Percentiles rank a stretch among this genome's conserved stretches.
phyloP scores from a whole-genome alignment of 1,140 invertebrate genomes.

The Drepana arcuata region DNA sequence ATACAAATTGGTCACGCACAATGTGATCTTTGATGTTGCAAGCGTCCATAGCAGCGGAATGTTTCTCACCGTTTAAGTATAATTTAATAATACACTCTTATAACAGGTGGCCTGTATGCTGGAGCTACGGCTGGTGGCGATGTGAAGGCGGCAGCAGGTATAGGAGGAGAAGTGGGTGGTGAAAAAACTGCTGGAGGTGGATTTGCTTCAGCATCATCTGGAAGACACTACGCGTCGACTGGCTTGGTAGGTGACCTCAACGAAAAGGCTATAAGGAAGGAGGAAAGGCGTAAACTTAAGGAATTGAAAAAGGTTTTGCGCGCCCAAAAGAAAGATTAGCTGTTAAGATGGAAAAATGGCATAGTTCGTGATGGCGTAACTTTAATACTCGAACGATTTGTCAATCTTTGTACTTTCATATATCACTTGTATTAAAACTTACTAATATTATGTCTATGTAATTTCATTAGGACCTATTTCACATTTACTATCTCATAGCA shows the following conservation, averaged over 20 bases:
- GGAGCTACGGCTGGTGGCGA: slow-evolving; percentile 63
- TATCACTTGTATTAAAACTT: background rate
- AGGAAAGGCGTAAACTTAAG: slow-evolving; percentile 35
- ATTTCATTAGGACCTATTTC: too few species aligned
- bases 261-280: slow-evolving; percentile 28
- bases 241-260: slow-evolving; percentile 51
- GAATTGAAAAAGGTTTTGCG: slow-evolving; percentile 24
- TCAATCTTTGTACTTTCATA: background rate
- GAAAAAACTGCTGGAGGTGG: slow-evolving; percentile 36
- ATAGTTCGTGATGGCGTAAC: background rate
- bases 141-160: slow-evolving; percentile 52
- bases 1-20: too few species aligned
- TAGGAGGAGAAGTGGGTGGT: slow-evolving; percentile 38
- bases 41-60: too few species aligned
- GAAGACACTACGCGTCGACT: slow-evolving; percentile 32
- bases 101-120: slow-evolving; percentile 55
- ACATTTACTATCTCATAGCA: too few species aligned
- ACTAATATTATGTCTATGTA: too few species aligned
- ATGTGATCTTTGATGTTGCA: too few species aligned
- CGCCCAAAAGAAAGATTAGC: slow-evolving; percentile 19
- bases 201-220: slow-evolving; percentile 42
- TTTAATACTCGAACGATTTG: background rate
- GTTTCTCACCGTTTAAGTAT: too few species aligned
- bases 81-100: slow-evolving; percentile 4
- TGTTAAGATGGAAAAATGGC: background rate